A percentile compares a stretch with the other conserved stretches of the same genome.
phyloP scores from a whole-genome alignment of 2,888 invertebrate species.

The Andrena dorsata region DNA sequence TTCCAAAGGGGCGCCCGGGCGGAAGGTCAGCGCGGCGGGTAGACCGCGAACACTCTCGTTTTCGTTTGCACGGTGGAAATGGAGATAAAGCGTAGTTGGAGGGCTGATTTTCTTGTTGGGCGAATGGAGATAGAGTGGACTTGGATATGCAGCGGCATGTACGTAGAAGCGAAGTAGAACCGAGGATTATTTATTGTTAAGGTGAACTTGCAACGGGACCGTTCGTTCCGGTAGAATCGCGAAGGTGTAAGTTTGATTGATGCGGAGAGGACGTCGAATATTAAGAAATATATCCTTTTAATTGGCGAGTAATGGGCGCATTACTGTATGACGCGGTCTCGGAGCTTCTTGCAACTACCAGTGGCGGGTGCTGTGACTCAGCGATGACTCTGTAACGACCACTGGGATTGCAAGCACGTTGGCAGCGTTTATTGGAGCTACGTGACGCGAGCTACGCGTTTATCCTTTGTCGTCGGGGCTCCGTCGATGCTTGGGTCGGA shows the following conservation, averaged over 20 bases:
- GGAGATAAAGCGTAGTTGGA: neutral
- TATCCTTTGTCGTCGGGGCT: neutral
- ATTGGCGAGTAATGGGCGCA: neutral
- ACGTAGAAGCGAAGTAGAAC: too few relatives aligned
- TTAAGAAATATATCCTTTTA: neutral
- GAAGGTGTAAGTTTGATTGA: too few relatives aligned
- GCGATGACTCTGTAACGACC: neutral
- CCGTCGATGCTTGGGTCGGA: neutral
- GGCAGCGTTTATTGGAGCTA: constrained; percentile 23
- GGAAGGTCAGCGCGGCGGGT: neutral
- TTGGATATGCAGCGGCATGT: too few relatives aligned
- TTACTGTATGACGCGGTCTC: neutral
- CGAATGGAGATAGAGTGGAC: too few relatives aligned
- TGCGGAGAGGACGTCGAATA: too few relatives aligned
- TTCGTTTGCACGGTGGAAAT: neutral
- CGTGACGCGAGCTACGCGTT: constrained; percentile 14
- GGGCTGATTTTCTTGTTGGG: neutral
- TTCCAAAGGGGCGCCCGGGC: neutral
- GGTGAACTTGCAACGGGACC: too few relatives aligned
- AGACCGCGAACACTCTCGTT: neutral
- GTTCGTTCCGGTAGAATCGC: too few relatives aligned
- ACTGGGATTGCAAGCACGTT: constrained; percentile 3
- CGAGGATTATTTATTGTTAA: too few relatives aligned
- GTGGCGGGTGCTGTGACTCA: constrained; percentile 7
- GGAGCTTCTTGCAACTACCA: constrained; percentile 8